A percentile compares a stretch with the other conserved stretches of the same genome.
phyloP scores from a whole-genome alignment of 2,888 invertebrate genomes.

The Girardia tigrina region DNA sequence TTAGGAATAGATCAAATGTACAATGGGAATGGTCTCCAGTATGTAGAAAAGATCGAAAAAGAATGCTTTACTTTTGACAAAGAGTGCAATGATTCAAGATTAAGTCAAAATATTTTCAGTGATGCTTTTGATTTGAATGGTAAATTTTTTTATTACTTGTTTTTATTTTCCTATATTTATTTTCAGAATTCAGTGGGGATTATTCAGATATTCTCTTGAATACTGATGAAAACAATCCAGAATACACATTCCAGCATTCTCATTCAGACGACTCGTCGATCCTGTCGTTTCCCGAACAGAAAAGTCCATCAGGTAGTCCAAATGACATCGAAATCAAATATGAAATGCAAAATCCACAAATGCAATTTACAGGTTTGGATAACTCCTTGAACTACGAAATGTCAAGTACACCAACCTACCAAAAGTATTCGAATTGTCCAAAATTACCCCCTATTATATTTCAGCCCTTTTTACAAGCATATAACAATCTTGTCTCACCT shows the following conservation, averaged over 20 bases:
- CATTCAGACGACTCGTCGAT: background rate
- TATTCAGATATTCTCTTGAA: background rate
- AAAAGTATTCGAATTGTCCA: background rate
- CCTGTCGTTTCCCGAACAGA: background rate
- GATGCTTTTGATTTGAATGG: background rate
- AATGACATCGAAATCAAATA: background rate
- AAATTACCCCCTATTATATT: conserved; percentile 13
- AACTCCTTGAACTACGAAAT: background rate
- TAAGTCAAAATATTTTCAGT: conserved; percentile 12
- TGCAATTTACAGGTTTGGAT: background rate
- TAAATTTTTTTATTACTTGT: background rate
- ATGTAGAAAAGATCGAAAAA: background rate
- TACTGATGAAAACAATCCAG: background rate
- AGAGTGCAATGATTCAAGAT: conserved; percentile 20
- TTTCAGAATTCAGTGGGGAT: background rate
- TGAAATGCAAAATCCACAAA: background rate
- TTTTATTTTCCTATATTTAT: background rate
- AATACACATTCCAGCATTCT: conserved; percentile 11
- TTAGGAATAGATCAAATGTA: conserved; percentile 23
- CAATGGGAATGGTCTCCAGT: background rate
- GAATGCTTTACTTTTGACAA: background rate
- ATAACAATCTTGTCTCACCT: background rate
- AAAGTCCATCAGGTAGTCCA: background rate
- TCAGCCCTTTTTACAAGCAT: conserved; percentile 9
- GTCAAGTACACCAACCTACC: background rate